Evolutionary conservation across 1,140 invertebrate species (phyloP).

Genomic region (Rhopalosiphum padi): DNA sequence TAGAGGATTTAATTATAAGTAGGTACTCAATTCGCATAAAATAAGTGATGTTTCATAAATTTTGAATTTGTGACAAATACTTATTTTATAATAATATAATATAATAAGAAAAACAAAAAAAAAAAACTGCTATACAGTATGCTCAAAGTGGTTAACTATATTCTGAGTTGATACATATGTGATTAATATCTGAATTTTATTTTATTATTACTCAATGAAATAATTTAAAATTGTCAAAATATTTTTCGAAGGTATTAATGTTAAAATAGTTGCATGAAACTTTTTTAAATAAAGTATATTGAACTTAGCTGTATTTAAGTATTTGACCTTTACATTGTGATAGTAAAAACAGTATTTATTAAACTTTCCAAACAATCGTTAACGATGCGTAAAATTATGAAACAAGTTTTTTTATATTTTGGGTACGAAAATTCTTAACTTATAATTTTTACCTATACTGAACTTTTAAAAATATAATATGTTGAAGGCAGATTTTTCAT

Average conservation of each 20-base stretch:
- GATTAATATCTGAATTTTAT: too few relatives aligned
- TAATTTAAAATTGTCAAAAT: background rate
- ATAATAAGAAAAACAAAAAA: background rate
- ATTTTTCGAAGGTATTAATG: background rate
- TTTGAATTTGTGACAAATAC: background rate
- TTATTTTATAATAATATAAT: background rate
- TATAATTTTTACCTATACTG: background rate
- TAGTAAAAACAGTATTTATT: background rate
- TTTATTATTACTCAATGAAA: background rate
- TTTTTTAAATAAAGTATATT: background rate
- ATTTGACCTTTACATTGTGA: background rate
- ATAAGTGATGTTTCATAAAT: background rate
- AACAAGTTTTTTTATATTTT: background rate
- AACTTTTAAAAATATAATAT: slow-evolving; percentile 24
- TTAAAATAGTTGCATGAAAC: background rate
- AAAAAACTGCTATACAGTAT: background rate
- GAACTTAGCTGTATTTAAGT: background rate
- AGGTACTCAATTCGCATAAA: background rate
- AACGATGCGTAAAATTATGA: slow-evolving; percentile 28
- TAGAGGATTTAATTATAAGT: background rate
- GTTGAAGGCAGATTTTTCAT: background rate
- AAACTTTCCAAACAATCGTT: slow-evolving; percentile 17
- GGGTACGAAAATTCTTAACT: background rate
- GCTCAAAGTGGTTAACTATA: too few relatives aligned
- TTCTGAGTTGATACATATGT: background rate